Base-by-base conservation (phyloP, 35 echinoderm and acorn worm genomes). In the Holothuria glaberrima region DNA sequence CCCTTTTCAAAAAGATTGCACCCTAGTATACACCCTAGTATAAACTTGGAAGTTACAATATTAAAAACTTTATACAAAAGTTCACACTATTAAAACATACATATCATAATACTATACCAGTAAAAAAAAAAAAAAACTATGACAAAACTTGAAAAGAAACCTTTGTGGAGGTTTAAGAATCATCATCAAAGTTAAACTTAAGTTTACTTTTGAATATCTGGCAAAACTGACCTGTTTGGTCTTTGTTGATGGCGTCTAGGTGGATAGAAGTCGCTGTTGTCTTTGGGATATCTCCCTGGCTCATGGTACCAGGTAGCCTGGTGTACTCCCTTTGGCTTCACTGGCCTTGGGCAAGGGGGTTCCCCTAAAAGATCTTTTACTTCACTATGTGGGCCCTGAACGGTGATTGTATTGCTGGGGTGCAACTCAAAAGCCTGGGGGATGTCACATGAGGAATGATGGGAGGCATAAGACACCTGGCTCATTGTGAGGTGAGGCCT, bases 361-460 rank as follows among this genome's bases (percentile, higher is more conserved):
- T 94, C 90, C 33, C 91, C 90, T 6, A 98, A 81, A 48, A 98
- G 87, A 34, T 77, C 59, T 16, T 46, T 30, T n/a, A 98, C 72
- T 0, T 92, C 30, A 82, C 96, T 94, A 75, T 98, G 87, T 12
- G 96, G 96, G 12, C 96, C 93, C 2, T 93, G 92, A 32, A 98
- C 62, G 1, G 86, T 88, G 25, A 33, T 82, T 17, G 83, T 82
- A 65, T 92, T 95, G 68, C 86, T 92, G 18, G 88, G 86, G 66
- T 95, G 90, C 77, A 92, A 31, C 57, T 88, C 66, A 66, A 94
- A 93, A 5, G 90, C 70, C 22, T 72, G 50, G 4, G 96, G 88
- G 32, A 92, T 92, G n/a, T 92, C 71, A 65, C 94, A 93, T 26
- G 67, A 48, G 26, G 86, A 79, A 60, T 72, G 75, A 66, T 94